Evolutionary conservation across 2,113 vertebrate genomes (phyloP), one percentile per base, ranked within the genome.

Genomic region (Grus americana): DNA sequence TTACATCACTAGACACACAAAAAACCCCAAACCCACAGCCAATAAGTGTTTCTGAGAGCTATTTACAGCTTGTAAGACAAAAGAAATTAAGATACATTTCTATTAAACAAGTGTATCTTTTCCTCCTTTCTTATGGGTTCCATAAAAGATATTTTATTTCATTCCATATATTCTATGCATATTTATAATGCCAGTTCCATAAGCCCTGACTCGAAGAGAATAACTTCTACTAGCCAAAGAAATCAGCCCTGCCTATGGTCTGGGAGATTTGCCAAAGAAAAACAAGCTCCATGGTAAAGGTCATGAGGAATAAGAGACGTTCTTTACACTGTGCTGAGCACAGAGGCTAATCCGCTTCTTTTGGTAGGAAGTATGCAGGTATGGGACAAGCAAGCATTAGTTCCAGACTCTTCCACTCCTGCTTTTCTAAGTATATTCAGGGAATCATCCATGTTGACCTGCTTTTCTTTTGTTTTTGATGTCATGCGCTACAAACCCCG

Each of bases 391-490:
- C 38, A 74, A 55, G 65, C 72, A 34, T 26, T 7, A 73, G 42
- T 24, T 78, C 46, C 76, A 73, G 76, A n/a, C 58, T 62, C 90
- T 29, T 61, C 76, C 65, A 58, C 49, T 72, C 66, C 52, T 13
- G 81, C 79, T 86, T 79, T 72, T 68, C n/a, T 10, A 40, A 54
- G 62, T 30, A 34, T 2, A 75, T 58, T 50, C 83, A 91, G 55
- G n/a, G 42, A 94, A 85, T 24, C 82, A 88, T 79, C 67, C 75
- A 54, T 66, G 85, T 46, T 92, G 90, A 96, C 92, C 90, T 66
- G 88, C 65, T 97, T 95, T 95, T 14, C 76, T 85, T 91, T 78
- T 68, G 71, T 22, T 92, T 92, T 87, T 89, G 76, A 93, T 93
- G 93, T 72, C 67, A 71, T 12, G 57, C 0, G 1, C 84, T 85